Conservation (phyloP, 2,113 vertebrate species). For the Eupsittula cactorum region DNA sequence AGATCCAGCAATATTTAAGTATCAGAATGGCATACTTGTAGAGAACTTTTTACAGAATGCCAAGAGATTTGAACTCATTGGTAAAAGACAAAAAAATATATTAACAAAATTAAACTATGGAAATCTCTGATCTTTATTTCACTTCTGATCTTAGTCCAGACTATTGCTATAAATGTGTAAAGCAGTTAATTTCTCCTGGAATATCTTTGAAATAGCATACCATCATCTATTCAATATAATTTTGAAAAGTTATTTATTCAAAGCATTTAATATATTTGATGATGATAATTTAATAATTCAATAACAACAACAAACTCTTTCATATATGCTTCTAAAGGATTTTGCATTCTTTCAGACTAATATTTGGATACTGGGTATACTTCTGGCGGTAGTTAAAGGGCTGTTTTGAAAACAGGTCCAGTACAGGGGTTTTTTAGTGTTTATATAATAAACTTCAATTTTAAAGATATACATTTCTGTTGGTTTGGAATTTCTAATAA, state of each 20-base stretch:
- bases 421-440: not conserved
- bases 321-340: slow-evolving; percentile 8
- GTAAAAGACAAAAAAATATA: not conserved
- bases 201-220: not conserved
- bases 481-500: not conserved
- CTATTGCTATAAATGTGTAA: not conserved
- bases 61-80: not conserved
- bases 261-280: slow-evolving; percentile 15
- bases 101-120: not conserved
- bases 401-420: not conserved
- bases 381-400: not conserved
- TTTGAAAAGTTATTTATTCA: slow-evolving; percentile 3
- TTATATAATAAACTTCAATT: not conserved
- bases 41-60: not conserved
- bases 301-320: not conserved
- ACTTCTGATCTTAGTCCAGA: slow-evolving; percentile 28
- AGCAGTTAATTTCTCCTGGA: not conserved
- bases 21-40: not conserved
- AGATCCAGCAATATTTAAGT: not conserved
- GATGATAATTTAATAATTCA: slow-evolving; percentile 13
- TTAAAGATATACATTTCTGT: not conserved
- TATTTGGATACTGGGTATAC: not conserved
- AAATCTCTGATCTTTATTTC: slow-evolving; percentile 19
- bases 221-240: not conserved
- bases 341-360: not conserved